Conservation (phyloP, 2,113 vertebrate genomes). For the Dicentrarchus labrax region DNA sequence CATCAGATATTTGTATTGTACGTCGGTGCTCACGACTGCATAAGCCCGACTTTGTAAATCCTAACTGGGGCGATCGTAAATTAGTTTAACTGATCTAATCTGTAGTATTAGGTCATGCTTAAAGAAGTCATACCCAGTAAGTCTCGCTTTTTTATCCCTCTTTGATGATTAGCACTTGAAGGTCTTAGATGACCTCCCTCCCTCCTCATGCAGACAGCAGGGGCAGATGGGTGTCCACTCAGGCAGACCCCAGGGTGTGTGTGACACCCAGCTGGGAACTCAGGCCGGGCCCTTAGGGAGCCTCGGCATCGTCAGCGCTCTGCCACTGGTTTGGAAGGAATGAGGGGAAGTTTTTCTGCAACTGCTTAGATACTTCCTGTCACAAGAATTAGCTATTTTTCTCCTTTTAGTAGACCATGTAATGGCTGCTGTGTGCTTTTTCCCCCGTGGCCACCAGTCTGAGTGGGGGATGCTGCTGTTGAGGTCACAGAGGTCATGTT, state of each 20-base stretch:
- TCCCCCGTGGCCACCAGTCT: not conserved
- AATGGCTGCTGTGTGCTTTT: constrained; percentile 14
- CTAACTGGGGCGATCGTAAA: not conserved
- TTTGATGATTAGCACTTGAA: constrained; percentile 10
- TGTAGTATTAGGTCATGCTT: not conserved
- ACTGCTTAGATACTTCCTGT: constrained; percentile 19
- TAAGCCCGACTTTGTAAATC: not conserved
- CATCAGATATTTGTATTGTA: not conserved
- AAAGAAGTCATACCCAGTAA: not conserved
- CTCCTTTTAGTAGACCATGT: constrained; percentile 27
- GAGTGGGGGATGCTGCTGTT: constrained; percentile 17
- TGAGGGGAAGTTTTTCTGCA: constrained; percentile 12
- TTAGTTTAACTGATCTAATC: constrained; percentile 14
- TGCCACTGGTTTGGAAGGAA: constrained; percentile 30
- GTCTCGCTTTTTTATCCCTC: not conserved
- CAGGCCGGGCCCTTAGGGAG: constrained; percentile 36
- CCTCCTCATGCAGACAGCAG: constrained; percentile 27
- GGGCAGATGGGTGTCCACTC: constrained; percentile 58
- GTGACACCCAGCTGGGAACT: constrained; percentile 77
- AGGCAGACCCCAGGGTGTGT: constrained; percentile 65
- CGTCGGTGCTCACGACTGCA: too few relatives aligned
- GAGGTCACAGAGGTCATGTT: constrained; percentile 20
- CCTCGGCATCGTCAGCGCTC: constrained; percentile 20
- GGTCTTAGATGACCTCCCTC: constrained; percentile 36
- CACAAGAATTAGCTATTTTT: constrained; percentile 40